Base-by-base conservation (phyloP, 2,113 vertebrate species). In the Synodontis membranacea region DNA sequence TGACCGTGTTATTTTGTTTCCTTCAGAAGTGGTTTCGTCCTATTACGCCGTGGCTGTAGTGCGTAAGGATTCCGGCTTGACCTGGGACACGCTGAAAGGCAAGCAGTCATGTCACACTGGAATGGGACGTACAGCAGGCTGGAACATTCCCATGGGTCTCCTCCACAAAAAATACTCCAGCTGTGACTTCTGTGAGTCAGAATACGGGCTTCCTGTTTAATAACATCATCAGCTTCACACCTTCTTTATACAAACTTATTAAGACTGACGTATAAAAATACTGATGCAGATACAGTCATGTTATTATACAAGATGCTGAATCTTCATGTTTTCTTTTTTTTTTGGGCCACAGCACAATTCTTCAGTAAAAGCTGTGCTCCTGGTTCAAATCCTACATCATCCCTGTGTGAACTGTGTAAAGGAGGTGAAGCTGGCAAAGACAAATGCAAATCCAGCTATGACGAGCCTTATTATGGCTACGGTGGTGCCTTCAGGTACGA, bases 41-140 rank as follows among this genome's bases (percentile, higher is more conserved):
- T 96, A 96, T 88, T 96, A 91, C 17, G 94, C 94, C 0, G 97
- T 98, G 85, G 97, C 97, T 8, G 96, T 98, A 62, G 94, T 96
- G 66, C 96, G 94, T 93, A 96, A 93, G 80, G 8, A 83, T 46
- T 82, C 84, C 0, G 84, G 68, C 0, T 46, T 97, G 87, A 94
- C 86, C 21, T 97, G 97, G 96, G 88, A 82, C 0, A 94, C 28
- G 0, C 94, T 99, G 86, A 44, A 64, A 88, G 95, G 94, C 2
- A 97, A 93, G 92, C 97, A 83, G 89, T 96, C 97, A 0, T 98
- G 98, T 91, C 98, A 98, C 90, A 95, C 97, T 0, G 96, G 92
- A 0, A 12, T 96, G 0, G 94, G 95, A 50, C 96, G 95, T 56
- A 96, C 94, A 0, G 96, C 96, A 34, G 97, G 97, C 81, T 98